Evolutionary conservation across 2,797 vertebrate species (phyloP).

Genomic region (Adelosebastes latens): DNA sequence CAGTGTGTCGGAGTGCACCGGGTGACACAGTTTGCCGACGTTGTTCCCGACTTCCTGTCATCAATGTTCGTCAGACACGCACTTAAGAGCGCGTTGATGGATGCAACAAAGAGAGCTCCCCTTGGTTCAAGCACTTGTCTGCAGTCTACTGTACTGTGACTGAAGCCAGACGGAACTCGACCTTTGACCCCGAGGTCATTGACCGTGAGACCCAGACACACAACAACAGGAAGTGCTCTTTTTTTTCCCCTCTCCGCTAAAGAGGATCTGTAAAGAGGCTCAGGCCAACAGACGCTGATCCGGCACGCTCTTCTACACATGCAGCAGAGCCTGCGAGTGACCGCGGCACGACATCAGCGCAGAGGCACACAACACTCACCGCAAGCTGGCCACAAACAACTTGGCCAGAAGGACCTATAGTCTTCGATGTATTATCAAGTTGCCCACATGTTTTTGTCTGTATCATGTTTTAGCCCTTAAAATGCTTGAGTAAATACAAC

Average conservation of each 20-base stretch:
- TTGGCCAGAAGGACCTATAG: neutral
- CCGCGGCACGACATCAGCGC: slow-evolving; percentile 6
- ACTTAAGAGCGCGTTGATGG: slow-evolving; percentile 20
- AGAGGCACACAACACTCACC: neutral
- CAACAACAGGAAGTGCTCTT: slow-evolving; percentile 61
- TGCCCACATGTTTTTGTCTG: neutral
- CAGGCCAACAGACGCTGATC: slow-evolving; percentile 45
- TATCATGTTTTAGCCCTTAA: neutral
- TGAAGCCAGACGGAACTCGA: slow-evolving; percentile 32
- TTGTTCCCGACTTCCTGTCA: slow-evolving; percentile 47
- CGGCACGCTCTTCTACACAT: slow-evolving; percentile 18
- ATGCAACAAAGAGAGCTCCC: slow-evolving; percentile 10
- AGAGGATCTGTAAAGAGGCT: neutral
- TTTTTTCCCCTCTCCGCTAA: slow-evolving; percentile 4
- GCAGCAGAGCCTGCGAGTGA: neutral
- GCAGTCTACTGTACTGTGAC: slow-evolving; percentile 19
- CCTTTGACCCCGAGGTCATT: slow-evolving; percentile 48
- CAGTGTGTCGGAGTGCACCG: slow-evolving; percentile 65
- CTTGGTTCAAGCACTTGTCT: neutral
- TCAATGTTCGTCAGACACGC: slow-evolving; percentile 22
- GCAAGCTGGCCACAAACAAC: neutral
- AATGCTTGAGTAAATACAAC: slow-evolving; percentile 35
- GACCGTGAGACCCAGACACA: slow-evolving; percentile 59
- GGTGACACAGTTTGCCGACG: slow-evolving; percentile 34
- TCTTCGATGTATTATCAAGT: neutral